Base-by-base conservation (phyloP, 2,888 invertebrate species). In the Drosophila tripunctata region DNA sequence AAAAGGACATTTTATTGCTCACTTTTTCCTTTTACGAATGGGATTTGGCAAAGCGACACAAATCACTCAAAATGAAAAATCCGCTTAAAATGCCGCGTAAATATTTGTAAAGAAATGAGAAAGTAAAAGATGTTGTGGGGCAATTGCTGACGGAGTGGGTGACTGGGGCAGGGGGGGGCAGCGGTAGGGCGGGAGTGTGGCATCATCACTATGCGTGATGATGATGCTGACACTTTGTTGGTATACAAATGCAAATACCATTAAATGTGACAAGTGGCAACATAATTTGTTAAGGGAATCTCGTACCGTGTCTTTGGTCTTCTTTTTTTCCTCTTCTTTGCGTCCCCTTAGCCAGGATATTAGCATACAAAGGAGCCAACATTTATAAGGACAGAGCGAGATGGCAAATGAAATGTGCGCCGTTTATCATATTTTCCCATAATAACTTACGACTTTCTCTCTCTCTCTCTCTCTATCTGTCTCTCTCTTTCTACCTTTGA, bases 191-290 rank as follows among this genome's bases (percentile, higher is more conserved):
- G n/a, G 33, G n/a, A 48, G 8, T 2, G 24, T 24, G 36, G 24
- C 57, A 55, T 47, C 40, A 61, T 63, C 56, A 75, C 69, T 66
- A 74, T 83, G 80, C 80, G 80, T 76, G 80, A 65, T 69, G 69
- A 68, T 78, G 78, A 74, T 76, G 70, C 75, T 80, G 82, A 78
- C 78, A 87, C 75, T 83, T 87, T 85, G 69, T 78, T 72, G 69
- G 81, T 81, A 80, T 76, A 78, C 84, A 83, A 83, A 83, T 85
- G 78, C 85, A 89, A 89, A 89, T 87, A 89, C 87, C 87, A 88
- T 89, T 89, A 89, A 84, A 80, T 82, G 80, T 83, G 83, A 83
- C 87, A 88, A 88, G 80, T 88, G 83, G 84, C 82, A 89, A 86
- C 85, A 88, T 89, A 88, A 88, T 89, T 89, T 89, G 87, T 87